Percentiles rank a stretch among this genome's conserved stretches.
Evolutionary conservation across 2,888 invertebrate species (phyloP).

Genomic region (Dyspetes luteomarginatus): DNA sequence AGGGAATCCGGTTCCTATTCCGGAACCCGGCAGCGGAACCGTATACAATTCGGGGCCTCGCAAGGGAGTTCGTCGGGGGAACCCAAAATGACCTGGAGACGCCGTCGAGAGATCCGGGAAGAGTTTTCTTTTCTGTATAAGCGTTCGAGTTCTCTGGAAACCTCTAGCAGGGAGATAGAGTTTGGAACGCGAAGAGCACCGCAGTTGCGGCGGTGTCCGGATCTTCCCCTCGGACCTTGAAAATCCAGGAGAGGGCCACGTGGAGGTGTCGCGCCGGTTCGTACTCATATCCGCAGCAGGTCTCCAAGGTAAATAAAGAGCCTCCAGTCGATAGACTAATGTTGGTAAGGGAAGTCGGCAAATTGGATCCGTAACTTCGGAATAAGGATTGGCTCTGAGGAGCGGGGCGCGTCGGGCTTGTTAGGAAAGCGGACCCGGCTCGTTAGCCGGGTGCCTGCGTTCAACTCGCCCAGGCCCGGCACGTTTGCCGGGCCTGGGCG

Average conservation of each 20-base stretch:
- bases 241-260: conserved; percentile 88
- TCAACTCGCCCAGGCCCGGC: conserved; percentile 71
- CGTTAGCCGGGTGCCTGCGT: conserved; percentile 68
- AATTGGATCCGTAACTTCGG: conserved; percentile 88
- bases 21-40: no score
- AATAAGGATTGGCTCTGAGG: conserved; percentile 91
- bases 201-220: conserved; percentile 84
- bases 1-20: no score
- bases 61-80: conserved; percentile 82
- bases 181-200: conserved; percentile 84
- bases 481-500: conserved; percentile 72
- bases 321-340: conserved; percentile 86
- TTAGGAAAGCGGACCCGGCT: conserved; percentile 84
- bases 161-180: conserved; percentile 85
- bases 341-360: conserved; percentile 89
- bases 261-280: conserved; percentile 84
- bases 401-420: no score
- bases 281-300: conserved; percentile 91
- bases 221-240: conserved; percentile 85
- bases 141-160: conserved; percentile 80
- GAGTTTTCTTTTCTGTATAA: conserved; percentile 85
- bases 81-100: conserved; percentile 85
- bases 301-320: conserved; percentile 78
- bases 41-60: no score
- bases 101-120: conserved; percentile 85